Evolutionary conservation across 2,888 invertebrate genomes (phyloP), one percentile per base, ranked within the genome.

Genomic region (Netelia virgata): DNA sequence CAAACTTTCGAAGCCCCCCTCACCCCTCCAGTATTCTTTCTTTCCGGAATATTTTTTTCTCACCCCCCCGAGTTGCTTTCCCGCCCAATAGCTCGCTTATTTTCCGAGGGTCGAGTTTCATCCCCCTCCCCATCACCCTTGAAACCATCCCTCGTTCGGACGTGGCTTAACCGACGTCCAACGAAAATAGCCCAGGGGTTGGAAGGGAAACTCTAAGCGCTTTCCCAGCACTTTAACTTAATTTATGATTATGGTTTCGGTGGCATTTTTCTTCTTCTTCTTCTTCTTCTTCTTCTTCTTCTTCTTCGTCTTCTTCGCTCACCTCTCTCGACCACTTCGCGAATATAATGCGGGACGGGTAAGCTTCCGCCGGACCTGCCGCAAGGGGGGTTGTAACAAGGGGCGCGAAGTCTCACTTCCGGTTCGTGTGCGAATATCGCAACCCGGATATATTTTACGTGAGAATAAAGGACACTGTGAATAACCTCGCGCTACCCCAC

Each of bases 171-270:
- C 69, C 61, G 50, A 28, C 61, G 18, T 11, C 75, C 53, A 57
- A 68, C 20, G 61, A 78, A 75, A 80, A 86, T 47, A 20, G 36
- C 36, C n/a, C 16, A 70, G 73, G 50, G 41, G 53, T 76, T 63
- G 75, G 47, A 64, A 36, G 36, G 59, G 70, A 75, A 47, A 47
- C 47, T 47, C 50, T 59, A 91, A 91, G 90, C 90, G 90, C 89
- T 90, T 88, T 88, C 86, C 88, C 85, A 87, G 89, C 90, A 90
- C 91, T 91, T 91, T 90, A 91, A 90, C 89, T 87, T 91, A 91
- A 91, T 91, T 91, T 91, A 91, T 89, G 90, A 91, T 91, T 90
- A 91, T 90, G 90, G 89, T 89, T 89, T 87, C 87, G 76, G 77
- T 63, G 47, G 55, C 55, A 64, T 82, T 86, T 87, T 78, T 87